A percentile compares a stretch with the other conserved stretches of the same genome.
These are phyloP conservation scores for Pinctada fucata DNA, from an alignment of 2,888 invertebrate genomes.

Conservation along the genomic window DNA sequence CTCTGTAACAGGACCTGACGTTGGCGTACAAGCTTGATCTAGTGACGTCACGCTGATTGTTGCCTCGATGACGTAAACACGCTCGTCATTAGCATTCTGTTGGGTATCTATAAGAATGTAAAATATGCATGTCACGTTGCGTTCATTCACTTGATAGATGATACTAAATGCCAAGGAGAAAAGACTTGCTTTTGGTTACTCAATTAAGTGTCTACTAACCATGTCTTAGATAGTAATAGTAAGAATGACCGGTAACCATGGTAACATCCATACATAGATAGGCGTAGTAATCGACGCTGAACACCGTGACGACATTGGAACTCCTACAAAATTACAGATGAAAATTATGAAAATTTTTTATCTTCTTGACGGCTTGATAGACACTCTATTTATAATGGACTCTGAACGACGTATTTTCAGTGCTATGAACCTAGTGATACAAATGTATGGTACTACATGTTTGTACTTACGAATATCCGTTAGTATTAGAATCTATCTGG, in stretches of 20 bases:
- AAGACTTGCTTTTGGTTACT: background rate
- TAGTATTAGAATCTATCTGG: too few species aligned
- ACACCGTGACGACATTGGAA: background rate
- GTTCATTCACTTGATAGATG: background rate
- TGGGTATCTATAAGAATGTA: slow-evolving; percentile 15
- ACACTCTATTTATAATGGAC: too few species aligned
- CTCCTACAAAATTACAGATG: too few species aligned
- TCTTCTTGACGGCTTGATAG: too few species aligned
- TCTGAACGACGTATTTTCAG: too few species aligned
- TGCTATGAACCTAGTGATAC: too few species aligned
- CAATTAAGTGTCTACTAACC: background rate
- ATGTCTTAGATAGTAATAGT: slow-evolving; percentile 20
- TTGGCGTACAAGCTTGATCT: slow-evolving; percentile 6
- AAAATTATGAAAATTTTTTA: too few species aligned
- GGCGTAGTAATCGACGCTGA: slow-evolving; percentile 18
- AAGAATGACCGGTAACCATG: slow-evolving; percentile 24
- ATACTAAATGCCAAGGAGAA: background rate
- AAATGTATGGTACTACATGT: too few species aligned
- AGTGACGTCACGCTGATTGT: background rate
- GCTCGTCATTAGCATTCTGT: slow-evolving; percentile 21
- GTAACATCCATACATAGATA: slow-evolving; percentile 30
- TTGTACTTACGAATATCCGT: too few species aligned
- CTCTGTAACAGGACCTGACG: background rate
- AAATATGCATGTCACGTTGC: background rate
- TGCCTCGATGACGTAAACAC: slow-evolving; percentile 17